A percentile compares a stretch with the other conserved stretches of the same genome.
Evolutionary conservation across 2,113 vertebrate species (phyloP).

Genomic region (Vicugna pacos): DNA sequence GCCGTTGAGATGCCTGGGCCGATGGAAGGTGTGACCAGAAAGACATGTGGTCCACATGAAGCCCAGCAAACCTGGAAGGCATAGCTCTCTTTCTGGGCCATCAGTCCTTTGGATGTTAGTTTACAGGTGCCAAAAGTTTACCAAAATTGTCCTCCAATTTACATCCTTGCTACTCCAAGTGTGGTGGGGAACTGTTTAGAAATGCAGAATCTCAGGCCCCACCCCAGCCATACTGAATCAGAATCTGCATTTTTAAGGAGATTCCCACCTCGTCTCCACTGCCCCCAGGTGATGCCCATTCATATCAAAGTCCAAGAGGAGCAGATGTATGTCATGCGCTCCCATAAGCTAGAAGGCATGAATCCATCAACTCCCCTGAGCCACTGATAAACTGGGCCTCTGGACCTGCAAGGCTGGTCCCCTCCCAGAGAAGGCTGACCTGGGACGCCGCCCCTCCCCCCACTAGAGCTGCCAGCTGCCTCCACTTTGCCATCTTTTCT

Average conservation of each 20-base stretch:
- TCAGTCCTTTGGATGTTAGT: neutral
- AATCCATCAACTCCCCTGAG: neutral
- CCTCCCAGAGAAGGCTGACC: neutral
- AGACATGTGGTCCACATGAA: neutral
- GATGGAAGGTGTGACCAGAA: neutral
- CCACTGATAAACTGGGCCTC: neutral
- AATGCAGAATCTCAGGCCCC: neutral
- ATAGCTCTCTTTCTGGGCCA: neutral
- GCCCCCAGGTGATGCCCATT: neutral
- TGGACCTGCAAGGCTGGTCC: neutral
- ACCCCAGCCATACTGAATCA: neutral
- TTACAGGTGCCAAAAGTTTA: neutral
- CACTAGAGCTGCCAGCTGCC: neutral
- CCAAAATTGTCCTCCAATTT: neutral
- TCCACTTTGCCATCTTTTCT: neutral
- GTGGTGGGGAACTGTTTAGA: neutral
- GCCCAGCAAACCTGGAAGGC: neutral
- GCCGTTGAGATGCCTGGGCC: neutral
- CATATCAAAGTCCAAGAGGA: neutral
- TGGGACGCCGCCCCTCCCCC: neutral
- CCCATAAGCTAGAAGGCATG: neutral
- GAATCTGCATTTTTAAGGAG: neutral
- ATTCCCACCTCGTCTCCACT: neutral
- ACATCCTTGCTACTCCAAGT: neutral
- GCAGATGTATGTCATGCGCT: neutral